Percentiles rank a stretch among this genome's conserved stretches.
Conservation (phyloP, 2,888 invertebrate species). For the Phrixothrix hirtus region DNA sequence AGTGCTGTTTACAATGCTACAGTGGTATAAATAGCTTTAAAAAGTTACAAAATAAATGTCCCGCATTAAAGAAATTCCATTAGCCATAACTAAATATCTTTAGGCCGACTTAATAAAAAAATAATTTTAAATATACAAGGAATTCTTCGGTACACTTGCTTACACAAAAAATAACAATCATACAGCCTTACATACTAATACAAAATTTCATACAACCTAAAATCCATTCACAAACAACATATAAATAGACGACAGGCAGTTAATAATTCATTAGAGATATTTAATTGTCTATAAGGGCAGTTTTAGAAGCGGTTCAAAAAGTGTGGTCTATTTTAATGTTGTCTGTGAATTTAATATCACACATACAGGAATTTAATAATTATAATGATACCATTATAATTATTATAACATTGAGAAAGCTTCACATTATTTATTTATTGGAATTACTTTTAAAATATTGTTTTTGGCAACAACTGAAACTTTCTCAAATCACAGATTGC, state of each 20-base stretch:
- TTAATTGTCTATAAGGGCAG: conserved; percentile 16
- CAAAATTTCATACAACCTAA: conserved; percentile 53
- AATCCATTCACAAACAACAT: conserved; percentile 44
- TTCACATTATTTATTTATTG: conserved; percentile 45
- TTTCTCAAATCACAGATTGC: conserved; percentile 60
- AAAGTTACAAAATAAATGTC: not conserved
- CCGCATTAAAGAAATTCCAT: too few species aligned
- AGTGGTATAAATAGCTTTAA: not conserved
- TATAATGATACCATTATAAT: conserved; percentile 52
- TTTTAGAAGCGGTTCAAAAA: conserved; percentile 5
- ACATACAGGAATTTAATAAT: conserved; percentile 55
- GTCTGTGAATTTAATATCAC: conserved; percentile 48
- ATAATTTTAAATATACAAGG: conserved; percentile 38
- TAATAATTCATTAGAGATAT: conserved; percentile 10
- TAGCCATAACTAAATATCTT: conserved; percentile 30
- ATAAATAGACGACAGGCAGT: conserved; percentile 22
- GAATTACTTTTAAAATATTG: conserved; percentile 42
- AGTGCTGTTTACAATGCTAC: conserved; percentile 15
- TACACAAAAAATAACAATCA: conserved; percentile 50
- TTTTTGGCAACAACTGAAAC: conserved; percentile 55
- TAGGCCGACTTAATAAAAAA: conserved; percentile 42
- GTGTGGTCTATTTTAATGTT: conserved; percentile 31
- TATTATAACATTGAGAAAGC: conserved; percentile 53
- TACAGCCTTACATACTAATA: conserved; percentile 49
- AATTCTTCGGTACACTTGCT: conserved; percentile 27